Evolutionary conservation across 2,797 vertebrate genomes (phyloP).

Genomic region (Phataginus tricuspis): DNA sequence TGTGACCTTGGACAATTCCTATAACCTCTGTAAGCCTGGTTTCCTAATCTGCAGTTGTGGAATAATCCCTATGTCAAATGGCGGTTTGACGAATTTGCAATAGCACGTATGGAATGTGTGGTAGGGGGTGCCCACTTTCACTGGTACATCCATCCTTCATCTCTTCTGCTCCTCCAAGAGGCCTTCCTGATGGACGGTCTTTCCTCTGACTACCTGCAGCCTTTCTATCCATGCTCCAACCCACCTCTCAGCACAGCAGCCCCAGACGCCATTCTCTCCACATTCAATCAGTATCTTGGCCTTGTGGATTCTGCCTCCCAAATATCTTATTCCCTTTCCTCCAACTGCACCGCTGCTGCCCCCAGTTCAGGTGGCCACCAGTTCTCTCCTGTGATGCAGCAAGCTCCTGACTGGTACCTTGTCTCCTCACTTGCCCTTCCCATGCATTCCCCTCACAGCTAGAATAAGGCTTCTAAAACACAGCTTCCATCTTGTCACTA

Average conservation of each 20-base stretch:
- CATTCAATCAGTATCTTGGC: background rate
- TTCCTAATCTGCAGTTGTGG: slow-evolving; percentile 15
- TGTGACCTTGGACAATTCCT: background rate
- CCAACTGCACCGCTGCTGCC: background rate
- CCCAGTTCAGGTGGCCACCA: background rate
- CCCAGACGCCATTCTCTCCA: background rate
- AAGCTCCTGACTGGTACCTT: background rate
- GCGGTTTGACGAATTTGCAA: background rate
- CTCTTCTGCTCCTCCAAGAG: background rate
- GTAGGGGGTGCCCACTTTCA: background rate
- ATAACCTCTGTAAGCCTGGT: slow-evolving; percentile 23
- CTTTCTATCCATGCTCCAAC: background rate
- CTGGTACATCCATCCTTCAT: background rate
- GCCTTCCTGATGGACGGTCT: background rate
- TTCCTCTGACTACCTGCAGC: background rate
- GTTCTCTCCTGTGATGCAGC: background rate
- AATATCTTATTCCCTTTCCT: background rate
- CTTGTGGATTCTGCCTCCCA: background rate
- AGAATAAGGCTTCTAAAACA: slow-evolving; percentile 9
- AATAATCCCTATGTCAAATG: background rate
- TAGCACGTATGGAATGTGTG: background rate
- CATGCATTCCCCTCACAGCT: background rate
- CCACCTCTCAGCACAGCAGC: background rate
- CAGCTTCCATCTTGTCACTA: background rate
- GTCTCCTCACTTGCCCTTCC: background rate